phyloP scores from a whole-genome alignment of 2,888 invertebrate species.

The Diarsia mendica region DNA sequence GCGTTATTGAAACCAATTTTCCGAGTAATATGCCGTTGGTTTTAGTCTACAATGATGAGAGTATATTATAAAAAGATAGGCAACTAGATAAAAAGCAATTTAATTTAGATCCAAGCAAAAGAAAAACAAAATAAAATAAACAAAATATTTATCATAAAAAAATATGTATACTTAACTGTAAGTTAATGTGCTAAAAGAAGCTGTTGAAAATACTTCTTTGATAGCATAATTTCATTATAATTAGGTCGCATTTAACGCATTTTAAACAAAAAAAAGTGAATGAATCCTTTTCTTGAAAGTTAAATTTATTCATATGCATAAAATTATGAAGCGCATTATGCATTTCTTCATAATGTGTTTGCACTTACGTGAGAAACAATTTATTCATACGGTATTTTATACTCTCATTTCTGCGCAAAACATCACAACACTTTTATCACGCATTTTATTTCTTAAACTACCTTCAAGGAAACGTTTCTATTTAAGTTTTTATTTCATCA shows the following conservation, averaged over 20 bases:
- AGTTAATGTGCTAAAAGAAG: not conserved
- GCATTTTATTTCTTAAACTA: not conserved
- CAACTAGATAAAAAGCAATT: no score
- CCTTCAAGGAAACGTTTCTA: not conserved
- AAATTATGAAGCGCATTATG: slow-evolving; percentile 19
- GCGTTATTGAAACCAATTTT: not conserved
- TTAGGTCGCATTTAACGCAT: not conserved
- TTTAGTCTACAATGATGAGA: not conserved
- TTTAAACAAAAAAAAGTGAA: not conserved
- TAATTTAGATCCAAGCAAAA: no score
- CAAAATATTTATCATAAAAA: no score
- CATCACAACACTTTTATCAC: not conserved
- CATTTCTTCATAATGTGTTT: slow-evolving; percentile 18
- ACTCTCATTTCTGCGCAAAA: not conserved
- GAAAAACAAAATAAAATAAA: no score
- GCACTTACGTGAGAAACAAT: slow-evolving; percentile 3
- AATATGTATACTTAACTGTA: no score
- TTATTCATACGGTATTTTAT: slow-evolving; percentile 22
- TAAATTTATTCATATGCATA: slow-evolving; percentile 46
- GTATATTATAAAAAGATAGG: not conserved
- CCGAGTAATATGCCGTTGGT: not conserved
- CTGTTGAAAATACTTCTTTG: not conserved
- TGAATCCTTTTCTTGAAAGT: slow-evolving; percentile 10
- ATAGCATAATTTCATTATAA: not conserved
- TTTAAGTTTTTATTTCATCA: not conserved